phyloP scores from a whole-genome alignment of 2,888 invertebrate species.

The Drosophila prolongata region DNA sequence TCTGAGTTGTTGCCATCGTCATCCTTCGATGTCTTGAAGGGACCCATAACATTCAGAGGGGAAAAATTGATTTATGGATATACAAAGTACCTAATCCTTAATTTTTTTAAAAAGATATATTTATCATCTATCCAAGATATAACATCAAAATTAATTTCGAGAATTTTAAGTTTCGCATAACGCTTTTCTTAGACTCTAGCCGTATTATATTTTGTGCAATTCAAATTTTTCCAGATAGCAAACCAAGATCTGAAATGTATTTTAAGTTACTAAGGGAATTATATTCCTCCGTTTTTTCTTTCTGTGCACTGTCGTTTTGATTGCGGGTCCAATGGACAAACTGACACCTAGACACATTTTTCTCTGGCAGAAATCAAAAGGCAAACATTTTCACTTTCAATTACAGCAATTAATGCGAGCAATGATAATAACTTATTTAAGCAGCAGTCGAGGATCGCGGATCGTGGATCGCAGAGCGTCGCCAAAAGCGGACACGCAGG shows the following conservation, averaged over 20 bases:
- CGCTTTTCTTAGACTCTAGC: neutral
- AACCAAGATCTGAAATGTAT: too few relatives aligned
- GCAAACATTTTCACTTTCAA: slow-evolving; percentile 82
- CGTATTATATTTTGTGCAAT: too few relatives aligned
- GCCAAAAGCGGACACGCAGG: slow-evolving; percentile 39
- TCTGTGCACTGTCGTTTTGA: slow-evolving; percentile 49
- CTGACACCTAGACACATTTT: slow-evolving; percentile 81
- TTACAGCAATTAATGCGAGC: slow-evolving; percentile 82
- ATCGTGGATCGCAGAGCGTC: slow-evolving; percentile 28
- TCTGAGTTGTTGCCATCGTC: slow-evolving; percentile 12
- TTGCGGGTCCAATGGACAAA: slow-evolving; percentile 45
- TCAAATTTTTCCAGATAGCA: too few relatives aligned
- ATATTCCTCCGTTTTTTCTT: neutral
- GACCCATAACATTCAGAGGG: neutral
- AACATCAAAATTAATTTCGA: neutral
- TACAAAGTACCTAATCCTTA: neutral
- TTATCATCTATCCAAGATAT: neutral
- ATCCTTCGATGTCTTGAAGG: slow-evolving; percentile 32
- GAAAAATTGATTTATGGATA: neutral
- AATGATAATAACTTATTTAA: slow-evolving; percentile 83
- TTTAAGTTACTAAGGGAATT: too few relatives aligned
- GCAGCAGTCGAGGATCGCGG: slow-evolving; percentile 16
- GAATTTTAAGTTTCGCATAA: neutral
- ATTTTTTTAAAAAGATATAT: neutral
- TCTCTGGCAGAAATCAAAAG: slow-evolving; percentile 79